Percentiles rank a stretch among this genome's conserved stretches.
phyloP scores from a whole-genome alignment of 2,113 vertebrate species.

The Vulpes ferrilata region DNA sequence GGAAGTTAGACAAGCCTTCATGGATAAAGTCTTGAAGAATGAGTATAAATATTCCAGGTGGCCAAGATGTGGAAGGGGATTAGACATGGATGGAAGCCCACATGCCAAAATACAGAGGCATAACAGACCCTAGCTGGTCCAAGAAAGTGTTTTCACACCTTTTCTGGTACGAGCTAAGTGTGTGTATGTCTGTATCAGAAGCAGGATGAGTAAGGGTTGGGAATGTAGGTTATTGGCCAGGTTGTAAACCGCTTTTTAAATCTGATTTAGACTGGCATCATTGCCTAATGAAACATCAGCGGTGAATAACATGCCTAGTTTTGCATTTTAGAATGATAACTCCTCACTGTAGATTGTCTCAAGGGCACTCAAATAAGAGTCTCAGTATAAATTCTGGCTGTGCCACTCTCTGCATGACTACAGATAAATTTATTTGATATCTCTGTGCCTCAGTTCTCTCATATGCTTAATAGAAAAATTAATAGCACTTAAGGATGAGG shows the following conservation, averaged over 20 bases:
- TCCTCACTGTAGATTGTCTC: background rate
- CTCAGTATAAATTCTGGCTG: background rate
- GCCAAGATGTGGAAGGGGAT: background rate
- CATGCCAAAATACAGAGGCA: background rate
- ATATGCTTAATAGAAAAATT: background rate
- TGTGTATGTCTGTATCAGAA: background rate
- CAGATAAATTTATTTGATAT: background rate
- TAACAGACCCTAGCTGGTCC: background rate
- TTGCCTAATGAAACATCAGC: background rate
- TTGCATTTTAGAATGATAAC: slow-evolving; percentile 1
- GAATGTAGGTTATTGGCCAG: background rate
- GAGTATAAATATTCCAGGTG: background rate
- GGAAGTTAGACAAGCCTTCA: background rate
- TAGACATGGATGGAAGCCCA: background rate
- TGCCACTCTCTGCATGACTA: background rate
- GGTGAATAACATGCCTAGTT: background rate
- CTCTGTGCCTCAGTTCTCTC: background rate
- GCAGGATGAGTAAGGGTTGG: background rate
- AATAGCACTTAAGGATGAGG: background rate
- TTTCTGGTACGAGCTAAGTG: background rate
- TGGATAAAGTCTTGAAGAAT: background rate
- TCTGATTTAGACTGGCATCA: background rate
- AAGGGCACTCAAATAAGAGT: background rate
- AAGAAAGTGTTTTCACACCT: background rate
- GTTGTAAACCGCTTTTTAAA: background rate